phyloP scores from a whole-genome alignment of 2,113 vertebrate species.

The Recurvirostra avosetta region DNA sequence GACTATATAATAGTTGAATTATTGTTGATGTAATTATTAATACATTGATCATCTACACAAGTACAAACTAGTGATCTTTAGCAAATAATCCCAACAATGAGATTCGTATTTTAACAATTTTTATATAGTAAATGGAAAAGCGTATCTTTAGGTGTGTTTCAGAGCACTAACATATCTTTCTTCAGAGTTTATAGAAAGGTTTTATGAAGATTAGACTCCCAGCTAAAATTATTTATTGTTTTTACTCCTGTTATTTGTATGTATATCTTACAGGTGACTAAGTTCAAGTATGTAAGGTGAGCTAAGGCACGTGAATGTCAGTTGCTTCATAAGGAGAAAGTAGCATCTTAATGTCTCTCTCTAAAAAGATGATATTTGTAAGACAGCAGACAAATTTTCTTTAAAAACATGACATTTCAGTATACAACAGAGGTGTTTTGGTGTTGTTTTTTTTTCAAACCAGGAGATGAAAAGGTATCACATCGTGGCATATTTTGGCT shows the following conservation, averaged over 20 bases:
- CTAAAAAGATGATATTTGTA: neutral
- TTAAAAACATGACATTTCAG: neutral
- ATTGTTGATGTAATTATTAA: neutral
- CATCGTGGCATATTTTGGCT: neutral
- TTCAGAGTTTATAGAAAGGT: neutral
- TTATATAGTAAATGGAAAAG: neutral
- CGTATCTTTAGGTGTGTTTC: neutral
- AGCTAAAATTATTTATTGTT: neutral
- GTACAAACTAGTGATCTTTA: neutral
- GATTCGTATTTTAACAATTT: neutral
- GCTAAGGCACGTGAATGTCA: accelerated
- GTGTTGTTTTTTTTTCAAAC: neutral
- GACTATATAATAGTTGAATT: neutral
- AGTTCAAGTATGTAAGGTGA: neutral
- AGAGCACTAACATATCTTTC: neutral
- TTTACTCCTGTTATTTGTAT: neutral
- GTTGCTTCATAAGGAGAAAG: neutral
- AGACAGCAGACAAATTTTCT: neutral
- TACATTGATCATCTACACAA: neutral
- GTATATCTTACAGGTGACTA: neutral
- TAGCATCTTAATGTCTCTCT: neutral
- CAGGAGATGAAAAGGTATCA: neutral
- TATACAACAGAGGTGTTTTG: neutral
- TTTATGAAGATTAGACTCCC: neutral
- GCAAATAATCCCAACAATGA: neutral